Base-by-base conservation (phyloP, 2,113 vertebrate genomes). In the Scomber colias region DNA sequence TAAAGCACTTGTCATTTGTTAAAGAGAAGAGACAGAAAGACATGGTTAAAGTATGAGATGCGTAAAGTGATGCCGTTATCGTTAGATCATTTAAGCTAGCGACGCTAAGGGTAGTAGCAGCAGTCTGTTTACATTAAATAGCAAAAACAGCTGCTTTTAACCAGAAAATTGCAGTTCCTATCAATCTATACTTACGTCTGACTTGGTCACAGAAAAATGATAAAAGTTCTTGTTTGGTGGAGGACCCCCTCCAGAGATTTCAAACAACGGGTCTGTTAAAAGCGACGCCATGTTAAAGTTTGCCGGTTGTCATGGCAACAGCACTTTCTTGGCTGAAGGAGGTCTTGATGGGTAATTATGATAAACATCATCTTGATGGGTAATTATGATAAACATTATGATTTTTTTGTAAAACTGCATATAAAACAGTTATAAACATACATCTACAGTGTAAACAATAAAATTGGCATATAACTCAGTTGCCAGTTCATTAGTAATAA, bases 181-280 rank as follows among this genome's bases (percentile, higher is more conserved):
- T 30, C 0, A 17, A 0, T 9, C 12, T 5, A 19, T 16, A 95
- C 96, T 93, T 91, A 96, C 96, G 51, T 95, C 67, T 9, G 89
- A 83, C 24, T 82, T 91, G 56, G 90, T 94, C 77, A 97, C 68
- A 35, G 86, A 1, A 14, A 96, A 83, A 65, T 94, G 81, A 59
- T 95, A 96, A 80, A 94, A 95, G 76, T 94, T 94, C 74, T 94
- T 95, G 17, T 90, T 92, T 0, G 95, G 94, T 0, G 95, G 71
- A 5, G 91, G 94, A 53, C 90, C 96, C 80, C 86, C 91, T 62
- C 93, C 91, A 21, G 87, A 84, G 35, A 66, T 60, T 77, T 96
- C 94, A 70, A 94, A 95, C 65, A 95, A 56, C 15, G 70, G 91
- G 30, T 95, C 95, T 2, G 66, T 65, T 17, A 94, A 87, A 57